Conservation (phyloP, 2,113 vertebrate species). For the Electrona antarctica region DNA sequence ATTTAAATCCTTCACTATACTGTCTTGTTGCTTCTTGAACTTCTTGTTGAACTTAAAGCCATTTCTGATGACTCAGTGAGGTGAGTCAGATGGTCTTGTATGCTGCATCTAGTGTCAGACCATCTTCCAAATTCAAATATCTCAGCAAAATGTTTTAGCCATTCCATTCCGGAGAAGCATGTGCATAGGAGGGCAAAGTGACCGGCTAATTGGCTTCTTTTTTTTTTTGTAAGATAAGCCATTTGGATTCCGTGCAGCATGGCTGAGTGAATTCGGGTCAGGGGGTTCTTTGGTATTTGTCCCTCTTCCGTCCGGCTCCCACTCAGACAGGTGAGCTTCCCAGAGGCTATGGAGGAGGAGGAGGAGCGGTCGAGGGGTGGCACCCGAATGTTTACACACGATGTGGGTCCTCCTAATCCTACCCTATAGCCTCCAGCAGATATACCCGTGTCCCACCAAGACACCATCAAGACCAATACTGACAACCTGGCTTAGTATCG, state of each 20-base stretch:
- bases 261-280: conserved; percentile 47
- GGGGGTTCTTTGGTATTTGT: conserved; percentile 41
- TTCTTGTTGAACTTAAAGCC: too few species aligned
- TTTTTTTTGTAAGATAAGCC: conserved; percentile 17
- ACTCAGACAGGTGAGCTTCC: conserved; percentile 62
- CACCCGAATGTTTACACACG: conserved; percentile 69
- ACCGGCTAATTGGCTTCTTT: conserved; percentile 14
- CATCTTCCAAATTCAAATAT: too few species aligned
- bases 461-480: conserved; percentile 53
- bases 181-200: conserved; percentile 6
- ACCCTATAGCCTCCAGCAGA: conserved; percentile 50
- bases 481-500: conserved; percentile 52
- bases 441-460: conserved; percentile 49
- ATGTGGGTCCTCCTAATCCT: conserved; percentile 68
- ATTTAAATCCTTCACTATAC: too few species aligned
- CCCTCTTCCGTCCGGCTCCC: conserved; percentile 34
- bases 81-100: too few species aligned
- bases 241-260: conserved; percentile 22
- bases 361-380: background rate
- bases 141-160: too few species aligned
- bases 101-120: too few species aligned
- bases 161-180: too few species aligned
- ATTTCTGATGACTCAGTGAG: too few species aligned
- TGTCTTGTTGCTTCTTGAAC: too few species aligned
- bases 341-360: conserved; percentile 52